Percentiles rank a stretch among this genome's conserved stretches.
Evolutionary conservation across 2,888 invertebrate species (phyloP).

Genomic region (Pachymerium ferrugineum): DNA sequence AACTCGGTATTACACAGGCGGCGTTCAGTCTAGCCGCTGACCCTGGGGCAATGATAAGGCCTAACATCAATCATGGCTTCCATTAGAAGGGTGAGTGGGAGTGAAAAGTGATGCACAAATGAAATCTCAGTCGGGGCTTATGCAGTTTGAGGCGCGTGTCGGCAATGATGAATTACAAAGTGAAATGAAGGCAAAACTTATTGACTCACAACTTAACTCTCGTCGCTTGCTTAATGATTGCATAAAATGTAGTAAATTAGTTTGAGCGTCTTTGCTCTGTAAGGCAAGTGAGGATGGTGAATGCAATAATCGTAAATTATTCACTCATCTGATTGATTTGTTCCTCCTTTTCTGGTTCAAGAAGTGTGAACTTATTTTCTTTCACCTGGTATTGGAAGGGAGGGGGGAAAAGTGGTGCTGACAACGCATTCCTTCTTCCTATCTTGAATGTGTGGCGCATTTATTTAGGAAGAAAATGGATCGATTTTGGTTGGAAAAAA

Average conservation of each 20-base stretch:
- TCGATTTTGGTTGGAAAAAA: no score
- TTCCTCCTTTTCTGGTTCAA: no score
- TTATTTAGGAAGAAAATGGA: no score
- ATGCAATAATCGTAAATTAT: no score
- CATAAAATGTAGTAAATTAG: neutral
- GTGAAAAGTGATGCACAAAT: neutral
- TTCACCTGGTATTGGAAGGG: no score
- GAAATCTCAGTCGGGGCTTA: constrained; percentile 3
- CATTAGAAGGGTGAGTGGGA: constrained; percentile 1
- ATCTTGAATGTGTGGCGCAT: no score
- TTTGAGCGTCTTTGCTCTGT: no score
- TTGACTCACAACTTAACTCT: constrained; percentile 5
- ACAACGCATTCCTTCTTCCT: no score
- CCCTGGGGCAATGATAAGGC: constrained; percentile 16
- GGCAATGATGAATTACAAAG: neutral
- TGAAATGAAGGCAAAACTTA: constrained; percentile 2
- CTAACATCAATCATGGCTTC: constrained; percentile 10
- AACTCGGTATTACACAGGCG: constrained; percentile 3
- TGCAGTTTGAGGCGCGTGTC: neutral
- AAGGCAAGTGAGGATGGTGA: no score
- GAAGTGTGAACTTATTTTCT: no score
- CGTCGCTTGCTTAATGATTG: neutral
- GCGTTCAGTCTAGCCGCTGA: constrained; percentile 12
- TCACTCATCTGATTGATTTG: no score
- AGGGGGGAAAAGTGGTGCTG: no score